Base-by-base conservation (phyloP, 1,140 invertebrate species). In the Chymomyza costata region DNA sequence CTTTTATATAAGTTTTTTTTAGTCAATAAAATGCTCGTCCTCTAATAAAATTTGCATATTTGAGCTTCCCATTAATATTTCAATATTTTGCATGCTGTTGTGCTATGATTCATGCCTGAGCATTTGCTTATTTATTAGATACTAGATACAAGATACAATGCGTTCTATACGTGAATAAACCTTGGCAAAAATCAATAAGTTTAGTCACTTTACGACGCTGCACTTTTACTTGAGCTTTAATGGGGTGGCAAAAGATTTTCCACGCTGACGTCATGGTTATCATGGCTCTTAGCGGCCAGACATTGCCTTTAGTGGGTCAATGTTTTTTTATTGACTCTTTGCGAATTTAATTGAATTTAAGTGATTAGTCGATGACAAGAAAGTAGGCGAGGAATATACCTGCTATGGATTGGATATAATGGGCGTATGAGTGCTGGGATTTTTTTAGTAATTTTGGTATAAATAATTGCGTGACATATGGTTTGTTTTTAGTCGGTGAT, bases 191-290 rank as follows among this genome's bases (percentile, higher is more conserved):
- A 76, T 76, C 71, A 56, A 76, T 78, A 78, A 39, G 51, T 60
- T 31, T 48, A 32, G 39, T 51, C 51, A 55, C 54, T 43, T 37
- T 30, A 32, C 48, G 21, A 5, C 21, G 43, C 46, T 78, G 71
- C 70, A 78, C 16, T 70, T 69, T 70, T 76, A 13, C 35, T 19
- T 15, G 25, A n/a, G n/a, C n/a, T 31, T 41, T 35, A 34, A 34
- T 28, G 37, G 17, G 7, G 6, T 18, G 13, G 14, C 40, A 54
- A 56, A 30, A 37, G 31, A 25, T 16, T 37, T 34, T 39, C 30
- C 28, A 35, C n/a, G 35, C 56, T 76, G 66, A 78, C 71, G 73
- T 78, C 71, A 76, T 66, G 47, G 38, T 64, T n/a, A n/a, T n/a
- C n/a, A n/a, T n/a, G n/a, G n/a, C n/a, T n/a, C n/a, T n/a, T n/a